Conservation (phyloP, 64 coral and sea anemone genomes). For the Pocillopora damicornis region DNA sequence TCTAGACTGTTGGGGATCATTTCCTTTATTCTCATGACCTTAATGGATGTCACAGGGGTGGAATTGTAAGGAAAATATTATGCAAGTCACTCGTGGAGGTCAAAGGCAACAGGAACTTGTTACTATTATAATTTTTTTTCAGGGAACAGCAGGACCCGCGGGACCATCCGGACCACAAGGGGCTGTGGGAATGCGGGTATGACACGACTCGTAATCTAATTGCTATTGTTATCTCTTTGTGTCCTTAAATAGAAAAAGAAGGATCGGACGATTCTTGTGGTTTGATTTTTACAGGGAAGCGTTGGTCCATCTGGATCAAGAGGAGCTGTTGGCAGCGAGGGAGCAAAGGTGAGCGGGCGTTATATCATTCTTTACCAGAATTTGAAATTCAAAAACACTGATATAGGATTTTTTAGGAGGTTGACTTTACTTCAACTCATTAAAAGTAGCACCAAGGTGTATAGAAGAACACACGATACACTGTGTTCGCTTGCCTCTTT, state of each 20-base stretch:
- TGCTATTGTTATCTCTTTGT: not conserved
- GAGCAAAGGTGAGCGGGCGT: not conserved
- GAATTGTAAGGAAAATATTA: too few species aligned
- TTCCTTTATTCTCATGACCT: too few species aligned
- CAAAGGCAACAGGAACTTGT: not conserved
- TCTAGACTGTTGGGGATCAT: too few species aligned
- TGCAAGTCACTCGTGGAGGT: too few species aligned
- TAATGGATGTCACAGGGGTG: too few species aligned
- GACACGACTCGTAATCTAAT: not conserved
- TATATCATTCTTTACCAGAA: not conserved
- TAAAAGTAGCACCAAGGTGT: too few species aligned
- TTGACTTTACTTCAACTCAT: not conserved
- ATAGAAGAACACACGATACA: too few species aligned
- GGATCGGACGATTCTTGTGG: not conserved
- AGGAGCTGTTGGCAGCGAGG: not conserved
- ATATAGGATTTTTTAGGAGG: not conserved
- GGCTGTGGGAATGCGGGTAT: not conserved
- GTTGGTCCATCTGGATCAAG: not conserved
- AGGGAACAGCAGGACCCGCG: not conserved
- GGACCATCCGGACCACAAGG: slow-evolving; percentile 10
- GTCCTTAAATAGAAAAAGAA: not conserved
- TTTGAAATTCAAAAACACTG: not conserved
- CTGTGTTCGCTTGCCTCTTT: not conserved
- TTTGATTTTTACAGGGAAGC: not conserved
- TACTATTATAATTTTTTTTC: not conserved